Percentiles rank a stretch among this genome's conserved stretches.
These are phyloP conservation scores for Cetonia aurata DNA, from an alignment of 2,888 invertebrate species.

Conservation along the genomic window DNA sequence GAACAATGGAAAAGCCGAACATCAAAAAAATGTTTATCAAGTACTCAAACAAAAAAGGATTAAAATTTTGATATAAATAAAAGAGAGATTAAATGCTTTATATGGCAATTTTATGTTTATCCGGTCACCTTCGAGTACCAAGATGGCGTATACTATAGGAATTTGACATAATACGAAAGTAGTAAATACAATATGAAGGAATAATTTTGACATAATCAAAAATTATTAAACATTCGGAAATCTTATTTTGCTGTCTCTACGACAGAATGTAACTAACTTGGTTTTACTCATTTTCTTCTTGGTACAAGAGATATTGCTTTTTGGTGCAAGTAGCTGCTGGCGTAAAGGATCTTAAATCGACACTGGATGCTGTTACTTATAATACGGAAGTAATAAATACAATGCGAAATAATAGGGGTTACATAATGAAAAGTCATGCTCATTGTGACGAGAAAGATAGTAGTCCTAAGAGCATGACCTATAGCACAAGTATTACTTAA, in stretches of 20 bases:
- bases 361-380: too few relatives aligned
- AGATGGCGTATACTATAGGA: background rate
- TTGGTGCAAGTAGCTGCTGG: too few relatives aligned
- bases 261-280: too few relatives aligned
- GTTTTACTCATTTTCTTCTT: too few relatives aligned
- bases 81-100: background rate
- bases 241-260: too few relatives aligned
- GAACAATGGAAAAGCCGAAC: too few relatives aligned
- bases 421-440: too few relatives aligned
- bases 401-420: too few relatives aligned
- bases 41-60: background rate
- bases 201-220: background rate
- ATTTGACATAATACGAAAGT: background rate
- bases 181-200: background rate
- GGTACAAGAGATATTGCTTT: too few relatives aligned
- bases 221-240: too few relatives aligned
- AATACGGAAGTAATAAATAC: too few relatives aligned
- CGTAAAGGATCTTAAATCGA: too few relatives aligned
- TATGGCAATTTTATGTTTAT: slow-evolving; percentile 6
- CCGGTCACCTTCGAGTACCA: background rate
- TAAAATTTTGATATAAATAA: background rate
- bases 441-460: background rate
- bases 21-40: background rate
- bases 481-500: background rate
- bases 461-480: background rate